These are phyloP conservation scores for Sarcophaga bullata DNA, from an alignment of 1,140 invertebrate species.

Conservation along the genomic window DNA sequence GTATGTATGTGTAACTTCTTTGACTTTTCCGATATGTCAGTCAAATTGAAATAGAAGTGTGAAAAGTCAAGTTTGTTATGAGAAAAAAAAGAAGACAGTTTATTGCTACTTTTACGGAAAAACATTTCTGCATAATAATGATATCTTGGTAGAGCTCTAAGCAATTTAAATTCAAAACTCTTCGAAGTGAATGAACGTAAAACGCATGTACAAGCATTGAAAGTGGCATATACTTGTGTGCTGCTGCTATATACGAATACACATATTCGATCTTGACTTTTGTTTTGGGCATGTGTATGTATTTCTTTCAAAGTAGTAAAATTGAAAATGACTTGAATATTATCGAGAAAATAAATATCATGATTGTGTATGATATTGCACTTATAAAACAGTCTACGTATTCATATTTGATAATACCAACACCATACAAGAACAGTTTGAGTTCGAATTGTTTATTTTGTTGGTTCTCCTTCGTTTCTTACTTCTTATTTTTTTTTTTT, in stretches of 20 bases:
- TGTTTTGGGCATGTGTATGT: no score
- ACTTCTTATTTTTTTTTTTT: background rate
- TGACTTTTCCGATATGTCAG: slow-evolving; percentile 20
- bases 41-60: slow-evolving; percentile 25
- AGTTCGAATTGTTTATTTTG: background rate
- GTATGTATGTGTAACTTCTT: slow-evolving; percentile 13
- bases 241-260: no score
- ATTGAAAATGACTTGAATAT: no score
- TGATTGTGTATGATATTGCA: no score
- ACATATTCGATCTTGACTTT: no score
- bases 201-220: no score
- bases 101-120: slow-evolving; percentile 33
- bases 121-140: slow-evolving; percentile 45
- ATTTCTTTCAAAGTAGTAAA: no score
- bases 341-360: no score
- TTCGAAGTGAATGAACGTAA: background rate
- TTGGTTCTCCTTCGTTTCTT: background rate
- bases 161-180: background rate
- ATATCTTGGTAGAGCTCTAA: background rate
- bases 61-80: slow-evolving; percentile 42
- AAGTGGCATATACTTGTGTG: no score
- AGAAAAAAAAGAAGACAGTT: slow-evolving; percentile 35
- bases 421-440: no score
- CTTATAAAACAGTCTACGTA: no score
- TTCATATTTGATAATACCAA: no score